Base-by-base conservation (phyloP, 2,888 invertebrate species). In the Julus scandinavius region DNA sequence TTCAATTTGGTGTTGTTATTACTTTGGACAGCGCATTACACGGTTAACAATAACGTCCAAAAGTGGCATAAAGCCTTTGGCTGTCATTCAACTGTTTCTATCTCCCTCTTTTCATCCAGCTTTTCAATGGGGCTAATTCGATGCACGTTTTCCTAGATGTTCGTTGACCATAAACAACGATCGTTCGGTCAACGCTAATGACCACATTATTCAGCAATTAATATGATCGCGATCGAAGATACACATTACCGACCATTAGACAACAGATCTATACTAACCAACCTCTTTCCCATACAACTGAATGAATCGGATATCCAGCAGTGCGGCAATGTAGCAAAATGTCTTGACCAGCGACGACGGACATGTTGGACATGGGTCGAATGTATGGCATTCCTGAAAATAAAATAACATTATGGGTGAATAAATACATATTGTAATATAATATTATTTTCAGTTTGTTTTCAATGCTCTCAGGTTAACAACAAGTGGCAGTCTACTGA, bases 201-300 rank as follows among this genome's bases (percentile, higher is more conserved):
- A 80, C 38, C 80, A 80, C 80, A 80, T 80, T 38, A 80, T 80
- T 80, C 29, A 7, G 80, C 80, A 80, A 80, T 80, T 80, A 80
- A 80, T 80, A 80, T 13, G 80, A 80, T 63, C 80, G 29, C 80
- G 13, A 80, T 80, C 80, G 80, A 80, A 38, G 80, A 29, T 80
- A 85, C 85, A 85, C 49, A 20, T 49, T 85, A 85, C 85, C 45
- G 41, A 85, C 85, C 85, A 85, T 85, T 20, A 85, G 85, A 85
- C 85, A 85, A 85, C 58, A 49, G 87, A 87, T 54, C 87, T 63
- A 87, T 88, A 86, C 87, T 87, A n/a, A 91, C 92, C 93, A 93
- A 95, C 97, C 97, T 93, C 97, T 95, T 93, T 97, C 97, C 98
- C 98, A 99, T 29, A 96, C 96, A 91, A 98, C 96, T 85, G 96